Evolutionary conservation across 2,888 invertebrate species (phyloP), one percentile per base, ranked within the genome.

Genomic region (Thera britannica): DNA sequence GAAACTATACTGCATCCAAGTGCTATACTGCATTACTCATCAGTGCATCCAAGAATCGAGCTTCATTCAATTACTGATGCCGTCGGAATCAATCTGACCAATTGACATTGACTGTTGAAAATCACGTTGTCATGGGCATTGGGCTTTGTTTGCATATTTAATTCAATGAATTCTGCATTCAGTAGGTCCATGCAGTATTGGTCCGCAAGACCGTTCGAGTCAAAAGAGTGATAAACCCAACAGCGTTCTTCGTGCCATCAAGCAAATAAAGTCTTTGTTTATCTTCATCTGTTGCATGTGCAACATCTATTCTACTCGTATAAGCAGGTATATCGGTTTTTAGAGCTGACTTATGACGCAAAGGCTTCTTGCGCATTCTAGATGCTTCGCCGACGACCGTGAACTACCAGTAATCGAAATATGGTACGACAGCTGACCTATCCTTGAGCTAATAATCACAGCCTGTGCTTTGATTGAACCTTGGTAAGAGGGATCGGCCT

Each of bases 31-130:
- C n/a, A n/a, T 12, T 3, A 12, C 35, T 46, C 1, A 46, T 58
- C 41, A 23, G n/a, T 46, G 48, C 59, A 59, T 59, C 46, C 3
- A 6, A 65, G 65, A 59, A 46, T 48, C 35, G n/a, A 58, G 51
- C n/a, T 55, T 60, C 56, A 49, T 65, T 58, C 59, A 65, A 65
- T 65, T 38, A 60, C 55, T 1, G n/a, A 58, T 58, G 55, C 55
- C 55, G 23, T 46, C 46, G 36, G 48, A 55, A 60, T 3, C 55
- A 60, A 55, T 65, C 55, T 49, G 49, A 49, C 49, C 55, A 65
- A 60, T 65, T 59, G 65, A 60, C 59, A 55, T 65, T 65, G 59
- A 2, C 52, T 44, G 46, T 34, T 58, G 58, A 12, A 35, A 58
- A 35, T 58, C 23, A 34, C 35, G 46, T 58, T 7, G 46, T 46